A percentile compares a stretch with the other conserved stretches of the same genome.
These are phyloP conservation scores for Sabellastarte sp. DNA, from an alignment of 2,888 invertebrate genomes.

Conservation along the genomic window DNA sequence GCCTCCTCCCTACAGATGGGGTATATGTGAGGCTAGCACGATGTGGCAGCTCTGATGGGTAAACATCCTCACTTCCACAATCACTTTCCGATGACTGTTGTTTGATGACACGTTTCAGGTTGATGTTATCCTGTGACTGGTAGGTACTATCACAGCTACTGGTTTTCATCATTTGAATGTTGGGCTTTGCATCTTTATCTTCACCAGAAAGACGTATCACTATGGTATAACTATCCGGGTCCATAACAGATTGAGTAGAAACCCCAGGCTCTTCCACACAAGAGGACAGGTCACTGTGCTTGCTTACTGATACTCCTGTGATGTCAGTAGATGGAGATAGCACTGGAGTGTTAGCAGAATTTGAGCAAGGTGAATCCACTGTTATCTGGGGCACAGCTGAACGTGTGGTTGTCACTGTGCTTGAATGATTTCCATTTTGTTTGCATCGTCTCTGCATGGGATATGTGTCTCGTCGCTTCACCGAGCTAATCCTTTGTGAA, in stretches of 20 bases:
- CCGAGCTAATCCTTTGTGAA: neutral
- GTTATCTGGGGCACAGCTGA: neutral
- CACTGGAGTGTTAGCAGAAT: neutral
- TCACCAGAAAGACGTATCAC: slow-evolving; percentile 76
- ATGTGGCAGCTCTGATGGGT: too few relatives aligned
- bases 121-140: neutral
- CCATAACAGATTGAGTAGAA: neutral
- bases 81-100: neutral
- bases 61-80: neutral
- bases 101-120: slow-evolving; percentile 27
- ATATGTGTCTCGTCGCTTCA: neutral
- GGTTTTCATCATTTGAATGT: neutral
- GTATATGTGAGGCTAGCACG: too few relatives aligned
- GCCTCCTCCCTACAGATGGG: slow-evolving; percentile 5
- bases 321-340: neutral
- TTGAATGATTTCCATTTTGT: neutral
- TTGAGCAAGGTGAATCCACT: neutral
- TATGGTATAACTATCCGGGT: slow-evolving; percentile 81
- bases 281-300: neutral
- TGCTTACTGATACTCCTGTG: neutral
- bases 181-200: neutral
- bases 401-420: neutral
- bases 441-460: neutral
- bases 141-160: neutral
- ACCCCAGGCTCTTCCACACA: slow-evolving; percentile 65